A percentile compares a stretch with the other conserved stretches of the same genome.
These are phyloP conservation scores for Drosophila stalkeri DNA, from an alignment of 2,888 invertebrate genomes.

Conservation along the genomic window DNA sequence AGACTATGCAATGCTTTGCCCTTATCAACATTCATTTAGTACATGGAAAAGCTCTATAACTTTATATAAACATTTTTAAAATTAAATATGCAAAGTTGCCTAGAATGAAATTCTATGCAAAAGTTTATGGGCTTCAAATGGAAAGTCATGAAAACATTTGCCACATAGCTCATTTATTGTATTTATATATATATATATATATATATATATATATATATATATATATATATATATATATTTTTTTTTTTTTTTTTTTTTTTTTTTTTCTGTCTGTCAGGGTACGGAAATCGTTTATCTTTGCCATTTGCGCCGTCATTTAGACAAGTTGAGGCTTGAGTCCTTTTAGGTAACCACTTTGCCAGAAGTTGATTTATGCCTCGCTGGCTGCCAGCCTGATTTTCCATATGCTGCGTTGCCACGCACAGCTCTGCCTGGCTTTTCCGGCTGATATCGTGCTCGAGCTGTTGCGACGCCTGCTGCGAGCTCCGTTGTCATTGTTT, in stretches of 20 bases:
- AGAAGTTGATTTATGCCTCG: constrained; percentile 62
- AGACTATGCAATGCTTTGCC: too few species aligned
- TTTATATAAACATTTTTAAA: neutral
- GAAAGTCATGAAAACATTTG: neutral
- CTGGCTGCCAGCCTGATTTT: constrained; percentile 45
- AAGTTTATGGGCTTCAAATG: neutral
- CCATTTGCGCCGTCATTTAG: constrained; percentile 27
- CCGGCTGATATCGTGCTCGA: constrained; percentile 44
- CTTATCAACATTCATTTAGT: too few species aligned
- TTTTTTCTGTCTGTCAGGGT: constrained; percentile 12
- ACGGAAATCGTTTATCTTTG: constrained; percentile 63
- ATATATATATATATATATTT: neutral
- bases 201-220: neutral
- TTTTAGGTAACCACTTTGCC: constrained; percentile 57
- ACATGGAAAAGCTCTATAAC: neutral
- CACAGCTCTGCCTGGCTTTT: constrained; percentile 43
- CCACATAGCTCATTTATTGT: constrained; percentile 11
- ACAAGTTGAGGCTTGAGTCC: constrained; percentile 27
- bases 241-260: neutral
- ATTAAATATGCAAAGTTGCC: neutral
- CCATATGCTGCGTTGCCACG: constrained; percentile 46
- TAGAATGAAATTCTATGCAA: neutral
- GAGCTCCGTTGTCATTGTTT: constrained; percentile 48
- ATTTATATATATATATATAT: constrained; percentile 1
- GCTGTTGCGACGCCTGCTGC: constrained; percentile 5